Conservation (phyloP, 1,140 invertebrate genomes). For the Copidosoma floridanum region DNA sequence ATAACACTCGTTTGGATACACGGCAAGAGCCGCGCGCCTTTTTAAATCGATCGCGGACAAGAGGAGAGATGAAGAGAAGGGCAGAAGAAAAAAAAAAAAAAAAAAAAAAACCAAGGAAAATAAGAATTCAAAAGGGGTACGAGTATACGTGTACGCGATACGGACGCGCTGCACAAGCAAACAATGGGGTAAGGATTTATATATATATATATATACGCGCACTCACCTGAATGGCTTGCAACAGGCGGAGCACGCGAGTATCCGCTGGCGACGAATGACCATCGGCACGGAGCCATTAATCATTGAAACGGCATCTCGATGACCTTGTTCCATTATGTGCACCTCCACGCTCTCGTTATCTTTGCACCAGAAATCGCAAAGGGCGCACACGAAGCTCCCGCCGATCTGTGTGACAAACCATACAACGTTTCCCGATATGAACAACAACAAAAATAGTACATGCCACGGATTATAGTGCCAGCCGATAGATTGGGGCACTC, state of each 20-base stretch:
- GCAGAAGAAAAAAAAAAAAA: too few species aligned
- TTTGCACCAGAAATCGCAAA: conserved; percentile 73
- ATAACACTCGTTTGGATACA: too few species aligned
- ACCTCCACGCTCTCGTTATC: conserved; percentile 65
- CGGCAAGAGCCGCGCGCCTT: too few species aligned
- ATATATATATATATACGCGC: background rate
- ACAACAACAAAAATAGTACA: too few species aligned
- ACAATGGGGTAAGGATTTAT: background rate
- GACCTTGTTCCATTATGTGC: conserved; percentile 67
- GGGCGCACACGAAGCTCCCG: conserved; percentile 71
- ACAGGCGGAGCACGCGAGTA: conserved; percentile 65
- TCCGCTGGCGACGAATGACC: conserved; percentile 68
- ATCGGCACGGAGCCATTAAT: conserved; percentile 79
- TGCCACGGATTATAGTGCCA: too few species aligned
- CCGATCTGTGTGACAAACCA: conserved; percentile 34
- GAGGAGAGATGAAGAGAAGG: too few species aligned
- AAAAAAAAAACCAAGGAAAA: too few species aligned
- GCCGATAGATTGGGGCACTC: too few species aligned
- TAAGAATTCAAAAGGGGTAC: too few species aligned
- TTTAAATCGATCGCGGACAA: too few species aligned
- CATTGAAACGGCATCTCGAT: conserved; percentile 69
- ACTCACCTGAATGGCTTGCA: conserved; percentile 61
- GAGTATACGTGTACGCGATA: background rate
- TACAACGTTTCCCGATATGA: too few species aligned
- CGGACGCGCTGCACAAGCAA: too few species aligned